A percentile compares a stretch with the other conserved stretches of the same genome.
Evolutionary conservation across 2,797 vertebrate species (phyloP).

Genomic region (Gouania willdenowi): DNA sequence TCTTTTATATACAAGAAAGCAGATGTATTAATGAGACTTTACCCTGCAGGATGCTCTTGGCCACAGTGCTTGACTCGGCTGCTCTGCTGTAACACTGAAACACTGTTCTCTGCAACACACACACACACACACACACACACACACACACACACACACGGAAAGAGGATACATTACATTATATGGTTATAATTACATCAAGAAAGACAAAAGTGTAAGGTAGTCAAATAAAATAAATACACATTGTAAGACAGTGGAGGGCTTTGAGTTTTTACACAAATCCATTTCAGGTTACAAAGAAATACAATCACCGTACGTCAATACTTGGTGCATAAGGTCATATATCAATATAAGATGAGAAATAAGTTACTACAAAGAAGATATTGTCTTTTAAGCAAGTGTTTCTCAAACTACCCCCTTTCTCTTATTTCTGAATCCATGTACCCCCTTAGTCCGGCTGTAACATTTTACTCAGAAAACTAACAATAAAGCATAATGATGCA

Average conservation of each 20-base stretch:
- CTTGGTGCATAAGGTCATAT: too few relatives aligned
- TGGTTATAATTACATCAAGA: slow-evolving; percentile 20
- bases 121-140: slow-evolving; percentile 51
- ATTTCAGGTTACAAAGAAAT: too few relatives aligned
- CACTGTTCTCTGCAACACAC: slow-evolving; percentile 56
- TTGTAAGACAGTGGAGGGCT: background rate
- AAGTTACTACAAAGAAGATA: too few relatives aligned
- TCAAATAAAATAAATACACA: slow-evolving; percentile 17
- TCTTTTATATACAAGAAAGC: background rate
- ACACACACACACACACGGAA: slow-evolving; percentile 51
- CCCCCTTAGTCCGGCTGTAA: too few relatives aligned
- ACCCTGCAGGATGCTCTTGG: slow-evolving; percentile 77
- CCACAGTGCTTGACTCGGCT: slow-evolving; percentile 56
- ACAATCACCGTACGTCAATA: too few relatives aligned
- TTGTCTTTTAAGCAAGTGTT: too few relatives aligned
- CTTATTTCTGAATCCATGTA: too few relatives aligned
- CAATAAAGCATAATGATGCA: too few relatives aligned
- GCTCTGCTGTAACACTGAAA: slow-evolving; percentile 67
- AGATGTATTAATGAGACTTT: slow-evolving; percentile 52
- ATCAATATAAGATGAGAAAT: too few relatives aligned
- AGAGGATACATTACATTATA: too few relatives aligned
- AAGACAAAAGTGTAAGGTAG: slow-evolving; percentile 4
- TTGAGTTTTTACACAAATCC: background rate
- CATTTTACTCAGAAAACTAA: too few relatives aligned
- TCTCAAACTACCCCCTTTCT: too few relatives aligned